Percentiles rank a stretch among this genome's conserved stretches.
Evolutionary conservation across 2,797 vertebrate species (phyloP).

Genomic region (Odontamblyopus rebecca): DNA sequence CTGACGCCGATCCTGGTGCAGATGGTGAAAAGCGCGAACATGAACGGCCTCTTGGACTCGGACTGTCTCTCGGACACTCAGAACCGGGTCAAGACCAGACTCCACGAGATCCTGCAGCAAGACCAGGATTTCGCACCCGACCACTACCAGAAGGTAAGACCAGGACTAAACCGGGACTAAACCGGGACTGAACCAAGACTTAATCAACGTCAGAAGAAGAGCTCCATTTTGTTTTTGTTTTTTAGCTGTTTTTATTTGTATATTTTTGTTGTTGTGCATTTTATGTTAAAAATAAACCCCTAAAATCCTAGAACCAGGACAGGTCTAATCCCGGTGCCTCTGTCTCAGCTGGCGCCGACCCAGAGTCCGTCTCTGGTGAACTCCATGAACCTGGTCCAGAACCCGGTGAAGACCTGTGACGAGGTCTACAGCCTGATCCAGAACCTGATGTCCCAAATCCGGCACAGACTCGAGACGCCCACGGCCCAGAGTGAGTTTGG

Average conservation of each 20-base stretch:
- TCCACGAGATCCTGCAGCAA: slow-evolving; percentile 96
- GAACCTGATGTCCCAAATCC: slow-evolving; percentile 93
- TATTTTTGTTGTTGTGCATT: too few relatives aligned
- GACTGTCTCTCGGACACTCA: slow-evolving; percentile 95
- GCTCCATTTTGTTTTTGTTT: too few relatives aligned
- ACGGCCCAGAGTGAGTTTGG: slow-evolving; percentile 50
- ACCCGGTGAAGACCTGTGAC: slow-evolving; percentile 91
- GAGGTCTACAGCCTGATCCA: slow-evolving; percentile 90
- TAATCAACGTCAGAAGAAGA: too few relatives aligned
- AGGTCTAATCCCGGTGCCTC: background rate
- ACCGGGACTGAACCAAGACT: too few relatives aligned
- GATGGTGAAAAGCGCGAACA: slow-evolving; percentile 99
- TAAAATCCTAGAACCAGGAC: background rate
- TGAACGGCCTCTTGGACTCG: slow-evolving; percentile 97
- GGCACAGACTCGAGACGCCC: slow-evolving; percentile 89
- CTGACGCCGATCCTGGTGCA: slow-evolving; percentile 97
- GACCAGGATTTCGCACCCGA: slow-evolving; percentile 86
- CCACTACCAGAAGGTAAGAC: slow-evolving; percentile 72
- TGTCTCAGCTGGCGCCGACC: slow-evolving; percentile 87
- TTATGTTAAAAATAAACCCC: too few relatives aligned
- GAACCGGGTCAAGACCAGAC: slow-evolving; percentile 90
- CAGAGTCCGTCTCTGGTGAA: slow-evolving; percentile 86
- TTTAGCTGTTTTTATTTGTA: too few relatives aligned
- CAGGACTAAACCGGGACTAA: background rate
- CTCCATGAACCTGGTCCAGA: slow-evolving; percentile 91